Evolutionary conservation across 2,113 vertebrate genomes (phyloP), one percentile per base, ranked within the genome.

Genomic region (Thamnaconus septentrionalis): DNA sequence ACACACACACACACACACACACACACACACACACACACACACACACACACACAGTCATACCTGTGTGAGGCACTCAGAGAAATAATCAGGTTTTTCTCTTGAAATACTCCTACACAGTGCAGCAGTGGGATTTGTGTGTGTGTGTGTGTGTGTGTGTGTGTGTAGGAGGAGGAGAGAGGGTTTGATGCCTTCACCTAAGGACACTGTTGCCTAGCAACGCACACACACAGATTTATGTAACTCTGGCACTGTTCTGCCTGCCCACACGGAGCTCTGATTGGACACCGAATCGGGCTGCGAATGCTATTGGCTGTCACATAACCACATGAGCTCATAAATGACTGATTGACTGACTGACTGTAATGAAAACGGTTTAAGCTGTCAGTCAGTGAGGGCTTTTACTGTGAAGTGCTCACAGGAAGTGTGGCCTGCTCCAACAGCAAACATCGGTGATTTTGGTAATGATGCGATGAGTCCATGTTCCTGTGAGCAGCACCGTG

Each of bases 181-280:
- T 72, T 73, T 73, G 76, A 80, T 81, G 77, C 73, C 69, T 85
- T 84, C 76, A 87, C 83, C 81, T 84, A 82, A 82, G 73, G 81
- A 83, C 67, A 73, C 69, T 80, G 83, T 87, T 82, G 68, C 85
- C 54, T 84, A 71, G 83, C 81, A 82, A 88, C 85, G 66, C 54
- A 54, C 46, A 47, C 57, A 56, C 61, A 51, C 58, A 53, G 0
- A 18, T 74, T 85, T 87, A 78, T 2, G 54, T 85, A 87, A 85
- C 61, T 73, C 54, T 64, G 8, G 75, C 43, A 53, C 68, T 75
- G 65, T 72, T 70, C 79, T 61, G 31, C 63, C 68, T 62, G 71
- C 80, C 85, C 70, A 85, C 81, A 84, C 76, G 78, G 54, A 4
- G 7, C 63, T 59, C 12, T 64, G 69, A 79, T 80, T 84, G 84